Evolutionary conservation across 2,888 invertebrate species (phyloP).

Genomic region (Pseudanteris insignis): DNA sequence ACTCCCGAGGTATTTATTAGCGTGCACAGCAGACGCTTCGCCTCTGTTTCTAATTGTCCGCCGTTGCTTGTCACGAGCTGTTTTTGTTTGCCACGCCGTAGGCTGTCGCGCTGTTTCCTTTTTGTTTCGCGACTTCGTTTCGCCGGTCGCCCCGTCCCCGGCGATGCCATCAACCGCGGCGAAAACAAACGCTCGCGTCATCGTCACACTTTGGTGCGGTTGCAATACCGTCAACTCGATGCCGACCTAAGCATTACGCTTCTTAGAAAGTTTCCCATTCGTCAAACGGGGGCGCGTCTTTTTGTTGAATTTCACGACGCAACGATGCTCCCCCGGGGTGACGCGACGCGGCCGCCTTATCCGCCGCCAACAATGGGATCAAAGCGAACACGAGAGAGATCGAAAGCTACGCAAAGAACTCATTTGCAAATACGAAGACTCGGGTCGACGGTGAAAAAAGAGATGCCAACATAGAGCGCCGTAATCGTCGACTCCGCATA

Average conservation of each 20-base stretch:
- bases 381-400: constrained; percentile 50
- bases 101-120: neutral
- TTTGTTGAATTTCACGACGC: constrained; percentile 49
- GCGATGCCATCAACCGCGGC: constrained; percentile 11
- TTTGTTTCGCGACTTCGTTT: constrained; percentile 1
- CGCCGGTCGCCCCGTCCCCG: constrained; percentile 1
- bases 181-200: constrained; percentile 21
- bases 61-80: constrained; percentile 24
- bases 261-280: constrained; percentile 61
- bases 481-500: constrained; percentile 35
- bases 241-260: constrained; percentile 37
- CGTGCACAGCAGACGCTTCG: too few species aligned
- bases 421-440: constrained; percentile 44
- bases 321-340: constrained; percentile 51
- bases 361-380: constrained; percentile 58
- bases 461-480: constrained; percentile 26
- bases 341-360: constrained; percentile 37
- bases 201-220: constrained; percentile 26
- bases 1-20: too few species aligned
- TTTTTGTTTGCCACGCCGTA: constrained; percentile 21
- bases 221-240: constrained; percentile 18
- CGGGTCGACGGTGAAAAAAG: constrained; percentile 19
- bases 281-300: constrained; percentile 60
- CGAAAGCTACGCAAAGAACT: constrained; percentile 38
- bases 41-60: too few species aligned